These are phyloP conservation scores for Acleris literana DNA, from an alignment of 2,888 invertebrate genomes.

Conservation along the genomic window DNA sequence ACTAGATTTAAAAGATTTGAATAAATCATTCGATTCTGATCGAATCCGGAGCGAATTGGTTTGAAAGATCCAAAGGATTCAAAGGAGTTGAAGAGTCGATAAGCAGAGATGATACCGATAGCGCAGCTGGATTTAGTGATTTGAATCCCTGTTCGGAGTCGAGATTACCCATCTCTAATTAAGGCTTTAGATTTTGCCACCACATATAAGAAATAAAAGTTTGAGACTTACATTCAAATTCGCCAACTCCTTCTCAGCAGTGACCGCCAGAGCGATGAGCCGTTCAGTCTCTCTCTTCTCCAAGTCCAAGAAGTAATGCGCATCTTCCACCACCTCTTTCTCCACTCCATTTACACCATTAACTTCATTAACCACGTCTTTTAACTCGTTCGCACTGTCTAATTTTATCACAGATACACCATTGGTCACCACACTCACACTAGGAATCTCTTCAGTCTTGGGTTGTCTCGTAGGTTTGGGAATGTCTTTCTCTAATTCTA, in stretches of 20 bases:
- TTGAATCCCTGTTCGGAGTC: too few species aligned
- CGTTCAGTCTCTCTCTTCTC: slow-evolving; percentile 89
- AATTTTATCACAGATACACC: slow-evolving; percentile 74
- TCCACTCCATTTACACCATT: slow-evolving; percentile 49
- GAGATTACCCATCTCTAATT: too few species aligned
- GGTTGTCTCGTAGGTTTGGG: slow-evolving; percentile 45
- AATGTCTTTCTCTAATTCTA: slow-evolving; percentile 56
- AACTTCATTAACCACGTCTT: slow-evolving; percentile 44
- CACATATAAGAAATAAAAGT: background rate
- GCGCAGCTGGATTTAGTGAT: too few species aligned
- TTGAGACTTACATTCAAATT: slow-evolving; percentile 68
- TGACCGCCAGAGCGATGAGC: slow-evolving; percentile 86
- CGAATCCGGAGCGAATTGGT: too few species aligned
- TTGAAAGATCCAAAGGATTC: too few species aligned
- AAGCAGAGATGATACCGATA: too few species aligned
- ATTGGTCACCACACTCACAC: slow-evolving; percentile 54
- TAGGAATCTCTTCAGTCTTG: slow-evolving; percentile 54
- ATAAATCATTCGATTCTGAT: too few species aligned
- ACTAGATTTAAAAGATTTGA: too few species aligned
- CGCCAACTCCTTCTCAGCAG: slow-evolving; percentile 87
- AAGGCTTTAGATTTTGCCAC: too few species aligned
- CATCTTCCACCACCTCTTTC: slow-evolving; percentile 85
- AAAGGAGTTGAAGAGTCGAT: too few species aligned
- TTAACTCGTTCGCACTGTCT: slow-evolving; percentile 50
- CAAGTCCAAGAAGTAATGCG: slow-evolving; percentile 89